Evolutionary conservation across 2,113 vertebrate genomes (phyloP).

Genomic region (Paraplagusia blochii): DNA sequence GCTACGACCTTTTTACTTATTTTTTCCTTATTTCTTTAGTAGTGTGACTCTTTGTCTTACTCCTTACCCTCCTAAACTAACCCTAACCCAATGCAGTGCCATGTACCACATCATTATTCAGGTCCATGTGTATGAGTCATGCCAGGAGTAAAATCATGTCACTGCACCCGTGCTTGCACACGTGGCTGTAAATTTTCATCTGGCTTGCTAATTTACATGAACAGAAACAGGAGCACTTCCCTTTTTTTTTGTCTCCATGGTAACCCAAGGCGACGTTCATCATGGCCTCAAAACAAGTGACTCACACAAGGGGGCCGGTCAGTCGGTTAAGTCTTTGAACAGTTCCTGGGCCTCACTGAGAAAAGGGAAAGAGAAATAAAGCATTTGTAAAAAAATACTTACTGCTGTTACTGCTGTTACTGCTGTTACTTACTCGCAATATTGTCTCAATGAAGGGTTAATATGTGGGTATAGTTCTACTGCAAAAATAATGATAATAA

Average conservation of each 20-base stretch:
- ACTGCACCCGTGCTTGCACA: neutral
- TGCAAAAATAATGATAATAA: no score
- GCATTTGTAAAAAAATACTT: no score
- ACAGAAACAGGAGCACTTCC: slow-evolving; percentile 31
- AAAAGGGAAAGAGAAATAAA: no score
- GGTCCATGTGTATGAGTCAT: no score
- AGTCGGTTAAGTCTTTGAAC: slow-evolving; percentile 11
- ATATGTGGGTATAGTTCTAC: no score
- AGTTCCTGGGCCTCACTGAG: slow-evolving; percentile 5
- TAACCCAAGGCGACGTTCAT: slow-evolving; percentile 33
- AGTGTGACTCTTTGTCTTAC: slow-evolving; percentile 5
- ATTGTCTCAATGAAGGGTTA: no score
- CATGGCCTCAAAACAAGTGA: slow-evolving; percentile 26
- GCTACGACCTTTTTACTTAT: no score
- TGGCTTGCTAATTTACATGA: neutral
- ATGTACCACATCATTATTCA: neutral
- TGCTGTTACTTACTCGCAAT: no score
- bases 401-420: no score
- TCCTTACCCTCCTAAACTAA: neutral
- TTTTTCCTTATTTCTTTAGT: slow-evolving; percentile 1
- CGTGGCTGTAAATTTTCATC: neutral
- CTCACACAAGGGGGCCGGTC: slow-evolving; percentile 28
- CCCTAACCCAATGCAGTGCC: neutral
- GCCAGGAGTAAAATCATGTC: neutral
- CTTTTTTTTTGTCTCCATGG: slow-evolving; percentile 43